Evolutionary conservation across 2,113 vertebrate genomes (phyloP).

Genomic region (Elaphurus davidianus): DNA sequence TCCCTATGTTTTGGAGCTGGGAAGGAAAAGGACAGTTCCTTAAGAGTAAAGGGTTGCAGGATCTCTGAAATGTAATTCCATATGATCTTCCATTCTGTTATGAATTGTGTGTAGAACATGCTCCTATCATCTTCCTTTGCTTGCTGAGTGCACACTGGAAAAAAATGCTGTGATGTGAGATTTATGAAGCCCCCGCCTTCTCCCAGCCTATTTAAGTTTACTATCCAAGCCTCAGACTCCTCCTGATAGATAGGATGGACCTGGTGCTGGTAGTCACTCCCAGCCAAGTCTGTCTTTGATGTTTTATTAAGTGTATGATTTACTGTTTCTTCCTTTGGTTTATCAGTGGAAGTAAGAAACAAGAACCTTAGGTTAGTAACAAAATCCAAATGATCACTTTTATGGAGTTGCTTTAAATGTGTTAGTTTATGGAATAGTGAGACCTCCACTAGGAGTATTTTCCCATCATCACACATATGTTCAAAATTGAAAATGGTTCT

Average conservation of each 20-base stretch:
- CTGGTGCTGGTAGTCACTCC: constrained; percentile 35
- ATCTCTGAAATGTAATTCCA: background rate
- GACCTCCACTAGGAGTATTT: background rate
- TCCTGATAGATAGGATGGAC: constrained; percentile 26
- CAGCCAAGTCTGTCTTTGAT: constrained; percentile 61
- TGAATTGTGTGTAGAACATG: background rate
- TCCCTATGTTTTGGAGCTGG: background rate
- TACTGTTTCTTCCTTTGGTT: constrained; percentile 52
- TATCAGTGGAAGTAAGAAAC: constrained; percentile 35
- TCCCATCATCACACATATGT: background rate
- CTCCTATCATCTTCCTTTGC: background rate
- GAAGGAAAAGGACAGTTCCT: background rate
- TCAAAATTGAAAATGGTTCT: background rate
- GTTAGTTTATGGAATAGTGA: constrained; percentile 20
- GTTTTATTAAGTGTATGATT: constrained; percentile 67
- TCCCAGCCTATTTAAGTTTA: background rate
- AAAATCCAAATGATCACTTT: constrained; percentile 45
- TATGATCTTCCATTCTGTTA: background rate
- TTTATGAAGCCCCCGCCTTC: constrained; percentile 27
- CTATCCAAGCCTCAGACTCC: background rate
- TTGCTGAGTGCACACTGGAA: background rate
- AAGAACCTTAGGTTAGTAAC: constrained; percentile 35
- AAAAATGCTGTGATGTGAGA: background rate
- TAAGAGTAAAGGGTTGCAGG: background rate
- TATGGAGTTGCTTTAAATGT: background rate